Conservation (phyloP, 2,797 vertebrate species). For the Oryzias dopingdopingensis region DNA sequence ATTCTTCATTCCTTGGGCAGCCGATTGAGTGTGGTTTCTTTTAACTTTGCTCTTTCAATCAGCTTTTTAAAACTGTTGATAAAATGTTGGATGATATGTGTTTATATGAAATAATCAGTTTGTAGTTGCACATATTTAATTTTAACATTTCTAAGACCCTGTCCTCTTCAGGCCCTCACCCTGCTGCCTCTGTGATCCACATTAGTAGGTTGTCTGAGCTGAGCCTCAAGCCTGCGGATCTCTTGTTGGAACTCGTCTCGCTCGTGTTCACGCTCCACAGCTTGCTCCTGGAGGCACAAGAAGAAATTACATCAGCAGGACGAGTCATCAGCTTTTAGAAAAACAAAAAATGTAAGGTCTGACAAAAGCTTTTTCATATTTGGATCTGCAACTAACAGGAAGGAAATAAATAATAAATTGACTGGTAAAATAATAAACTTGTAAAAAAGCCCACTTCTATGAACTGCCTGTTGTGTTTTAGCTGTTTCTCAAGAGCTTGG, state of each 20-base stretch:
- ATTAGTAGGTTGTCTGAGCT: conserved; percentile 73
- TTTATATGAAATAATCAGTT: no score
- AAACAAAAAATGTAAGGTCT: neutral
- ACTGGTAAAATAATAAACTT: neutral
- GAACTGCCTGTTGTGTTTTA: conserved; percentile 91
- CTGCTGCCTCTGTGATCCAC: conserved; percentile 65
- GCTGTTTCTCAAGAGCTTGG: conserved; percentile 89
- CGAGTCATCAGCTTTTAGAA: neutral
- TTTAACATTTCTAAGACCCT: no score
- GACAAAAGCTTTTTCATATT: neutral
- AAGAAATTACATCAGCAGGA: conserved; percentile 5
- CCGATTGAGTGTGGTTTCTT: no score
- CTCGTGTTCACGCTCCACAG: conserved; percentile 93
- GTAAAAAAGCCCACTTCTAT: conserved; percentile 83
- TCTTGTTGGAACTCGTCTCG: conserved; percentile 97
- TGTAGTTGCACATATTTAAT: no score
- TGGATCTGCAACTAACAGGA: neutral
- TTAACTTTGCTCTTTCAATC: no score
- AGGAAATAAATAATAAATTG: no score
- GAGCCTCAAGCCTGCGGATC: conserved; percentile 86
- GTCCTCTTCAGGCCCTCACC: conserved; percentile 34
- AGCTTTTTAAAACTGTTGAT: no score
- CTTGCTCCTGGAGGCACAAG: conserved; percentile 83
- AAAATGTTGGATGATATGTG: no score
- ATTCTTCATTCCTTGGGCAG: no score